A percentile compares a stretch with the other conserved stretches of the same genome.
phyloP scores from a whole-genome alignment of 1,140 invertebrate genomes.

The Drosophila littoralis region DNA sequence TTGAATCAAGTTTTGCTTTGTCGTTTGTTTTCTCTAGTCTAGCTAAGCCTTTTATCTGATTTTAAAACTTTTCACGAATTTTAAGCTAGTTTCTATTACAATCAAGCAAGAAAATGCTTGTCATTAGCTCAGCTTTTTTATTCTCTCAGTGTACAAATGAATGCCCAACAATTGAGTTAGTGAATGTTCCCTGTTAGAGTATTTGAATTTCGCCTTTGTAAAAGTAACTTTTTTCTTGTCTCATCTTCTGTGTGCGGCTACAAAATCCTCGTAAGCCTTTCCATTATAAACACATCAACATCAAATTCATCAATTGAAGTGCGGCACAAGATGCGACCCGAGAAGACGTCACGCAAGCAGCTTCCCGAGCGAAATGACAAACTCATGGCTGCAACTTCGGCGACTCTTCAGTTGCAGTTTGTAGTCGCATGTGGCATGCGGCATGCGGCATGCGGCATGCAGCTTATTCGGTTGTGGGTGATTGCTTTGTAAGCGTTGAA shows the following conservation, averaged over 20 bases:
- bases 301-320: conserved; percentile 57
- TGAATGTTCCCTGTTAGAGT: too few relatives aligned
- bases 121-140: too few relatives aligned
- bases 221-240: not conserved
- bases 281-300: conserved; percentile 62
- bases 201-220: not conserved
- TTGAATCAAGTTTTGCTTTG: too few relatives aligned
- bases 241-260: not conserved
- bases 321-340: conserved; percentile 41
- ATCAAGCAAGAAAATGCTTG: too few relatives aligned
- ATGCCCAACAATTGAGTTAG: too few relatives aligned
- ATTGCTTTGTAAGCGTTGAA: conserved; percentile 58
- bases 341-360: conserved; percentile 57
- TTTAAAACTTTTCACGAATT: too few relatives aligned
- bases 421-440: conserved; percentile 42
- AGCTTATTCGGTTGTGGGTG: conserved; percentile 30
- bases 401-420: conserved; percentile 14
- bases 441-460: conserved; percentile 15
- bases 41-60: too few relatives aligned
- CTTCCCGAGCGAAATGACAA: conserved; percentile 52
- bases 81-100: too few relatives aligned
- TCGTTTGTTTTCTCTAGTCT: too few relatives aligned
- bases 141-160: too few relatives aligned
- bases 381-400: conserved; percentile 35
- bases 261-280: conserved; percentile 29